Conservation (phyloP, 64 coral and sea anemone species). For the Astreopora myriophthalma region DNA sequence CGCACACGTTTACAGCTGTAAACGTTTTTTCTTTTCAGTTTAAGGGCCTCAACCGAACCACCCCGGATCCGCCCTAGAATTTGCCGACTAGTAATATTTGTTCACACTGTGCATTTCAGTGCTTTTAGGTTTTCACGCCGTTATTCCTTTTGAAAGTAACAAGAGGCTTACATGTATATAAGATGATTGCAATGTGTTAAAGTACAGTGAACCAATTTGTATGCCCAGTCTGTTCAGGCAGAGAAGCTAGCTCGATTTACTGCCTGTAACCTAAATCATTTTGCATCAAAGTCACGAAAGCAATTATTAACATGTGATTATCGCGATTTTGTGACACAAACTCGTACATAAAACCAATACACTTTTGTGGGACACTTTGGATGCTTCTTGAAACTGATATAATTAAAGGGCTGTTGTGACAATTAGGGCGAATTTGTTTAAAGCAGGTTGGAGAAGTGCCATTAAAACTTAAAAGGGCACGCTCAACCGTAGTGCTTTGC, state of each 20-base stretch:
- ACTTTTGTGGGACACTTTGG: background rate
- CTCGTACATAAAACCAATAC: background rate
- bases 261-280: background rate
- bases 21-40: too few relatives aligned
- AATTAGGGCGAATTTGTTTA: too few relatives aligned
- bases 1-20: too few relatives aligned
- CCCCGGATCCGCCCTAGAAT: too few relatives aligned
- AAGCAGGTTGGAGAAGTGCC: too few relatives aligned
- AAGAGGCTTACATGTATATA: too few relatives aligned
- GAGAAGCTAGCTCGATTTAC: background rate
- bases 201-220: background rate
- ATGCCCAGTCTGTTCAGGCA: background rate
- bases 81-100: too few relatives aligned
- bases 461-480: too few relatives aligned
- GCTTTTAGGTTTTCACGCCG: background rate
- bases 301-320: background rate
- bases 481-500: too few relatives aligned
- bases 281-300: background rate
- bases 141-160: background rate
- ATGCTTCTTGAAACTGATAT: background rate
- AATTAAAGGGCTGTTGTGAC: too few relatives aligned
- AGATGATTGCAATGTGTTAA: background rate
- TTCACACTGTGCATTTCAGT: background rate
- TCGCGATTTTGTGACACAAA: background rate
- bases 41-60: too few relatives aligned